Evolutionary conservation across 2,888 invertebrate species (phyloP).

Genomic region (Orchesellides sinensis): DNA sequence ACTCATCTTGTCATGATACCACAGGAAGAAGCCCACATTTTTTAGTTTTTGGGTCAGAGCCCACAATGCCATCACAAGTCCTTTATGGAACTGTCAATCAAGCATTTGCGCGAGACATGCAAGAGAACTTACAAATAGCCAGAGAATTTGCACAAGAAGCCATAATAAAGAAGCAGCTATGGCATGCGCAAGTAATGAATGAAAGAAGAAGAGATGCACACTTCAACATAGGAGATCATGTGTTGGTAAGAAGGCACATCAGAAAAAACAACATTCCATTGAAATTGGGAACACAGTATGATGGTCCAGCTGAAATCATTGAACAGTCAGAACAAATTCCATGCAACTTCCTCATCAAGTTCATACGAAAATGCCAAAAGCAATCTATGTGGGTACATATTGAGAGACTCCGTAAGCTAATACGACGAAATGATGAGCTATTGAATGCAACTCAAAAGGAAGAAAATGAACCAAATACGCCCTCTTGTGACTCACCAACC

Average conservation of each 20-base stretch:
- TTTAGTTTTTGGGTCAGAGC: constrained; percentile 4
- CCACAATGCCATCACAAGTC: background rate
- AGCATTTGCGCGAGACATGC: background rate
- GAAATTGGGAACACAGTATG: no score
- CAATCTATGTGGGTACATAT: no score
- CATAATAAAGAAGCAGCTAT: background rate
- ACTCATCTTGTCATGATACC: background rate
- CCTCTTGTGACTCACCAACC: no score
- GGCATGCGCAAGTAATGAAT: background rate
- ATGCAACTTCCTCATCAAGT: no score
- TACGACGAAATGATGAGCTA: no score
- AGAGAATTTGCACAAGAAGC: background rate
- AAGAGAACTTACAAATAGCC: background rate
- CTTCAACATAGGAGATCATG: background rate
- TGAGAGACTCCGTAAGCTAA: no score
- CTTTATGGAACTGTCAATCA: background rate
- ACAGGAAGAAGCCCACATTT: background rate
- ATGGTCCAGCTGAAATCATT: no score
- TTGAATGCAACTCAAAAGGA: no score
- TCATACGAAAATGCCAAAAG: no score
- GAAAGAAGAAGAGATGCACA: background rate
- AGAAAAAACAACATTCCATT: no score
- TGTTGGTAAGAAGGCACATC: background rate
- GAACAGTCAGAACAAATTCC: no score
- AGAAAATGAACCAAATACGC: no score